Evolutionary conservation across 2,888 invertebrate genomes (phyloP).

Genomic region (Trichogramma dendrolimi): DNA sequence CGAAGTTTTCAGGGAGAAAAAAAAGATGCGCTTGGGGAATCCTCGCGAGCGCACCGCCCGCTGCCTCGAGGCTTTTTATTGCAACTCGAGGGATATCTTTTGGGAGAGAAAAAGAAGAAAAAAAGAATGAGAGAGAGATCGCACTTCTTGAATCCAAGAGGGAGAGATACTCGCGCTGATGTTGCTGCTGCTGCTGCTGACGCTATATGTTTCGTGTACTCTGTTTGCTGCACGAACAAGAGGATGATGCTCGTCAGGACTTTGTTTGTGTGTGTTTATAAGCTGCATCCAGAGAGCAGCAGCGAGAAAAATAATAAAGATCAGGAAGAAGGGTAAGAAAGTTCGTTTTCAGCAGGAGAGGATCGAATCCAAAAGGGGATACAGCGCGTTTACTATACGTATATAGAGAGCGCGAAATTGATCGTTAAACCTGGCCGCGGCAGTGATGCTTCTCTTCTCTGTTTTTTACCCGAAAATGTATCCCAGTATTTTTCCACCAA

Average conservation of each 20-base stretch:
- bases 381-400: too few relatives aligned
- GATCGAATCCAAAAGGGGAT: slow-evolving; percentile 21
- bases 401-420: slow-evolving; percentile 28
- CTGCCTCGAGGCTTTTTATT: slow-evolving; percentile 19
- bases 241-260: too few relatives aligned
- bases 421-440: slow-evolving; percentile 31
- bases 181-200: too few relatives aligned
- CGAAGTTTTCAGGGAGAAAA: slow-evolving; percentile 20
- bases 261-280: too few relatives aligned
- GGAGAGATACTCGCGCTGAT: slow-evolving; percentile 23
- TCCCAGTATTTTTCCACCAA: too few relatives aligned
- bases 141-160: slow-evolving; percentile 33
- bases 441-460: slow-evolving; percentile 14
- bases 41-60: slow-evolving; percentile 13
- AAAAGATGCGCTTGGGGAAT: slow-evolving; percentile 22
- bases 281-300: slow-evolving; percentile 28
- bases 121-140: slow-evolving; percentile 2
- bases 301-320: slow-evolving; percentile 31
- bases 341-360: slow-evolving; percentile 15
- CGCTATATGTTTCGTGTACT: too few relatives aligned
- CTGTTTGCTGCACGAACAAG: too few relatives aligned
- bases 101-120: neutral
- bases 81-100: neutral
- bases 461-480: slow-evolving; percentile 1
- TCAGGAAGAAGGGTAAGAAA: slow-evolving; percentile 26